These are phyloP conservation scores for Malacosoma neustria DNA, from an alignment of 2,888 invertebrate genomes.

Conservation along the genomic window DNA sequence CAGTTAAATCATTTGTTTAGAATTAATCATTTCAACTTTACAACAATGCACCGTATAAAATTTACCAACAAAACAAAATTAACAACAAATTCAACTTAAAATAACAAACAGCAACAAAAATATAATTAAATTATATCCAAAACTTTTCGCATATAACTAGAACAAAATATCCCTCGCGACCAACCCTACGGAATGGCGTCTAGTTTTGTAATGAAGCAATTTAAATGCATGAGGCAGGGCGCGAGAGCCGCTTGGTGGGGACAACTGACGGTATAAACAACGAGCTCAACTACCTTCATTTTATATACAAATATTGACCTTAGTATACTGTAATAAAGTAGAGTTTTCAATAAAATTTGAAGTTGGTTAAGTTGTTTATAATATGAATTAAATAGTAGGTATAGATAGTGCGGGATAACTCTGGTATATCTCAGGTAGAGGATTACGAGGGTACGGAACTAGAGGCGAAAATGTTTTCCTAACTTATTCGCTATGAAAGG, in stretches of 20 bases:
- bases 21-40: too few species aligned
- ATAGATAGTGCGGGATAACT: constrained; percentile 66
- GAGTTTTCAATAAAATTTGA: constrained; percentile 10
- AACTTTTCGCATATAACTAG: constrained; percentile 16
- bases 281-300: constrained; percentile 21
- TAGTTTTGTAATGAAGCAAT: constrained; percentile 75
- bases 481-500: constrained; percentile 66
- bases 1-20: too few species aligned
- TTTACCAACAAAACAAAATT: neutral
- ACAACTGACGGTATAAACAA: constrained; percentile 26
- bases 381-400: constrained; percentile 38
- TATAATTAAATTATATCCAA: constrained; percentile 15
- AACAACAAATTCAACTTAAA: constrained; percentile 16
- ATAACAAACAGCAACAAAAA: constrained; percentile 13
- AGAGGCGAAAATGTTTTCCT: constrained; percentile 67
- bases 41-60: too few species aligned
- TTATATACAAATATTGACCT: constrained; percentile 16
- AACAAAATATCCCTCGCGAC: constrained; percentile 36
- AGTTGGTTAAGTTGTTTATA: constrained; percentile 14
- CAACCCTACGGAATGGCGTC: constrained; percentile 66
- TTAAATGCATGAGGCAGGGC: constrained; percentile 77
- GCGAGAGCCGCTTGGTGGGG: constrained; percentile 67
- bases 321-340: neutral
- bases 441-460: constrained; percentile 62
- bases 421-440: constrained; percentile 71